Conservation (phyloP, 1,140 invertebrate species). For the Saxidomus purpurata region DNA sequence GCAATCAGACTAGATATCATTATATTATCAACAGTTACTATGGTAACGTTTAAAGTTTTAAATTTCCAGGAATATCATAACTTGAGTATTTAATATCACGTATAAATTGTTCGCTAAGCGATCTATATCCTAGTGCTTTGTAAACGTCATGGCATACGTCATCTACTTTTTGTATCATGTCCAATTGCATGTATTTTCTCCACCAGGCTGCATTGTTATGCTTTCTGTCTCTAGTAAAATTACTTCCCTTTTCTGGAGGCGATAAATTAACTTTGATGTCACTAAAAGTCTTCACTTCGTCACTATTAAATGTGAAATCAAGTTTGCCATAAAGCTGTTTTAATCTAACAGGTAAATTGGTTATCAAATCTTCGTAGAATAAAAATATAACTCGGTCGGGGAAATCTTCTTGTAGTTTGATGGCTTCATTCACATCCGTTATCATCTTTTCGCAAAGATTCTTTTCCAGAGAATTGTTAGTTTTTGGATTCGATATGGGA, state of each 20-base stretch:
- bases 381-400: constrained; percentile 33
- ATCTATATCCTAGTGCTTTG: constrained; percentile 20
- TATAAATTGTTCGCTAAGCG: neutral
- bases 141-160: constrained; percentile 6
- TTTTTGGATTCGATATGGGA: neutral
- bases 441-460: constrained; percentile 62
- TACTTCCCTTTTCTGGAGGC: constrained; percentile 50
- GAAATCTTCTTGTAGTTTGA: constrained; percentile 1
- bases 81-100: neutral
- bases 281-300: neutral
- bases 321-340: constrained; percentile 32
- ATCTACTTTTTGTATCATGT: constrained; percentile 5
- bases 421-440: constrained; percentile 3
- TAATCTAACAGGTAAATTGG: constrained; percentile 35
- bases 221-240: constrained; percentile 36
- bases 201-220: constrained; percentile 44
- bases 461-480: constrained; percentile 18
- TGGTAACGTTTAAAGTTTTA: neutral
- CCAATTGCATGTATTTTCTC: constrained; percentile 40
- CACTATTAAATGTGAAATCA: constrained; percentile 4
- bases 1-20: too few species aligned
- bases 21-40: too few species aligned
- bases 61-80: neutral
- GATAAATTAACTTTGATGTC: constrained; percentile 31
- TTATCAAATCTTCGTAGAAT: constrained; percentile 52